These are phyloP conservation scores for Platycheirus rosarum DNA, from an alignment of 2,888 invertebrate species.

Conservation along the genomic window DNA sequence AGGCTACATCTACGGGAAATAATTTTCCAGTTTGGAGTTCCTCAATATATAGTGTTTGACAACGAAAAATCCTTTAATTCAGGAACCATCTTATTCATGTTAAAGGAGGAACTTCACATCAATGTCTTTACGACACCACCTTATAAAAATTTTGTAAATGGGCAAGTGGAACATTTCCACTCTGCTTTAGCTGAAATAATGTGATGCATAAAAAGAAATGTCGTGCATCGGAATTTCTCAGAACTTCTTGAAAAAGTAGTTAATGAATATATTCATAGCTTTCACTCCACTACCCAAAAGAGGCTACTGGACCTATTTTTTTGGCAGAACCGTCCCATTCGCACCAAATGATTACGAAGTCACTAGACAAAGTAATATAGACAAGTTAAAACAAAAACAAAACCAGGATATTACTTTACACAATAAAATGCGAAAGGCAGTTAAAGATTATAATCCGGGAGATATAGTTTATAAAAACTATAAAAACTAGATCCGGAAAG, in stretches of 20 bases:
- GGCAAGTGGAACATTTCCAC: slow-evolving; percentile 20
- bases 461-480: slow-evolving; percentile 37
- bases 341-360: slow-evolving; percentile 14
- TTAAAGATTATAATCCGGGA: slow-evolving; percentile 43
- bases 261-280: slow-evolving; percentile 28
- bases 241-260: slow-evolving; percentile 22
- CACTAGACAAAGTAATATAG: slow-evolving; percentile 33
- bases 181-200: slow-evolving; percentile 37
- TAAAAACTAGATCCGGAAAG: slow-evolving; percentile 50
- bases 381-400: slow-evolving; percentile 52
- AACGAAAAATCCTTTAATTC: slow-evolving; percentile 12
- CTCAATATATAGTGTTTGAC: neutral
- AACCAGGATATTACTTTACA: slow-evolving; percentile 42
- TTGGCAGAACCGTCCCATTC: slow-evolving; percentile 19
- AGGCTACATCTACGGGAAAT: slow-evolving; percentile 21
- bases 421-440: slow-evolving; percentile 45
- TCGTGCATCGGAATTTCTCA: slow-evolving; percentile 10
- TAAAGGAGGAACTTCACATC: slow-evolving; percentile 29
- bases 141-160: slow-evolving; percentile 44
- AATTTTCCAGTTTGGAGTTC: neutral
- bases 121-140: slow-evolving; percentile 41
- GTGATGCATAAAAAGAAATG: slow-evolving; percentile 17
- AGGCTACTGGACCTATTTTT: slow-evolving; percentile 52
- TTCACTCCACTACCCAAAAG: slow-evolving; percentile 54
- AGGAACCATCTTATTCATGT: slow-evolving; percentile 12